Evolutionary conservation across 2,797 vertebrate genomes (phyloP).

Genomic region (Carcharodon carcharias): DNA sequence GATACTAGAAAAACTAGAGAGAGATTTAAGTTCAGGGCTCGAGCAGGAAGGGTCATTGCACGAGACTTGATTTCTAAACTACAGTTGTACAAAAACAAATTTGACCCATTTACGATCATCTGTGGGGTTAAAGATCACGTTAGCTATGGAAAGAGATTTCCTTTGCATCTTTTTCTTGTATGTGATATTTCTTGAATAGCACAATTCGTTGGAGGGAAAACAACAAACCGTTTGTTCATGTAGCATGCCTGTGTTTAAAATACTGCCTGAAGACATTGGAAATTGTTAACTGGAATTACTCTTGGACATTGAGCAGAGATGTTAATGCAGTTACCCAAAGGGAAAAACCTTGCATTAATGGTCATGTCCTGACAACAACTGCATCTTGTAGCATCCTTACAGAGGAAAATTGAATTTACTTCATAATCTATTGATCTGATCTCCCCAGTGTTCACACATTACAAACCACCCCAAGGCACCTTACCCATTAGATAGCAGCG

Average conservation of each 20-base stretch:
- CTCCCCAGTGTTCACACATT: constrained; percentile 23
- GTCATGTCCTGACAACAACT: background rate
- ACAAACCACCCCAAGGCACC: background rate
- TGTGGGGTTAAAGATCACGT: background rate
- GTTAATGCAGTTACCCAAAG: background rate
- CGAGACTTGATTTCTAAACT: background rate
- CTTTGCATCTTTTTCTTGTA: background rate
- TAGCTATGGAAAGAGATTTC: no score
- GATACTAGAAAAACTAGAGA: background rate
- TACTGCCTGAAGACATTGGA: constrained; percentile 23
- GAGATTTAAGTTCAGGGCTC: background rate
- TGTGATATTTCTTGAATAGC: background rate
- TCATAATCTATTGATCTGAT: constrained; percentile 32
- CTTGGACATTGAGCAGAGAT: background rate
- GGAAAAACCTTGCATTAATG: background rate
- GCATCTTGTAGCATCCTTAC: constrained; percentile 14
- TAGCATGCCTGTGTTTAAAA: background rate
- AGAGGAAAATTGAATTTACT: constrained; percentile 29
- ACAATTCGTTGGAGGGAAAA: background rate
- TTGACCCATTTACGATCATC: background rate
- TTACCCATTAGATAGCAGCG: background rate
- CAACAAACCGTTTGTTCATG: background rate
- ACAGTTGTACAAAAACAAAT: background rate
- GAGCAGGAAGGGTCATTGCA: background rate
- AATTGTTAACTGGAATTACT: background rate